Conservation (phyloP, 2,888 invertebrate genomes). For the Dynastes hyllus region DNA sequence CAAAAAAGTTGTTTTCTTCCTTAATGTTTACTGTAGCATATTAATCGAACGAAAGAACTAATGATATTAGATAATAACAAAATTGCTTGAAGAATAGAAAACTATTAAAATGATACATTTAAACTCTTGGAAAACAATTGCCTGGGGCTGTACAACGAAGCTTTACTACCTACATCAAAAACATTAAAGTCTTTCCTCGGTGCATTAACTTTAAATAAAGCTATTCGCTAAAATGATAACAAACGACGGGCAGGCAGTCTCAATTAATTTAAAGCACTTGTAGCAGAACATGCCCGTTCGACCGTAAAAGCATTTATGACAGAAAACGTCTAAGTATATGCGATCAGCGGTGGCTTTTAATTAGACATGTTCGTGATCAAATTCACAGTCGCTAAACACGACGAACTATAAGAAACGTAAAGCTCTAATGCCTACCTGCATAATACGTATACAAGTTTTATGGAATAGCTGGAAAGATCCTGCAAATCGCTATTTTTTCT, state of each 20-base stretch:
- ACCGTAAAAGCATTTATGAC: conserved; percentile 41
- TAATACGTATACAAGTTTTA: too few relatives aligned
- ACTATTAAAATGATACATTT: too few relatives aligned
- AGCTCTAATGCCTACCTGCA: not conserved
- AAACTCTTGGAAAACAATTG: too few relatives aligned
- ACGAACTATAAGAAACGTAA: not conserved
- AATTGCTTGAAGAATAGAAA: too few relatives aligned
- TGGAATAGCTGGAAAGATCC: too few relatives aligned
- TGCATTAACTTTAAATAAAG: conserved; percentile 5
- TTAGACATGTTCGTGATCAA: conserved; percentile 35
- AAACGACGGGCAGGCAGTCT: not conserved
- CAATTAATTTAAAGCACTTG: conserved; percentile 8
- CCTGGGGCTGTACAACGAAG: too few relatives aligned
- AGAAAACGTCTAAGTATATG: conserved; percentile 17
- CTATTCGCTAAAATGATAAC: conserved; percentile 13
- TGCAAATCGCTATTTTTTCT: too few relatives aligned
- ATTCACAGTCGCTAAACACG: conserved; percentile 33
- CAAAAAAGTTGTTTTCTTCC: too few relatives aligned
- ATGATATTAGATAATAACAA: too few relatives aligned
- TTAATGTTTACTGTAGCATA: too few relatives aligned
- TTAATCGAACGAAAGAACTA: too few relatives aligned
- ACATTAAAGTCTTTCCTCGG: not conserved
- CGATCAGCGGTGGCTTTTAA: conserved; percentile 35
- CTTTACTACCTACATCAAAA: not conserved
- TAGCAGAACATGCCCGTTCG: not conserved